These are phyloP conservation scores for Ypsolopha scabrella DNA, from an alignment of 2,888 invertebrate genomes.

Conservation along the genomic window DNA sequence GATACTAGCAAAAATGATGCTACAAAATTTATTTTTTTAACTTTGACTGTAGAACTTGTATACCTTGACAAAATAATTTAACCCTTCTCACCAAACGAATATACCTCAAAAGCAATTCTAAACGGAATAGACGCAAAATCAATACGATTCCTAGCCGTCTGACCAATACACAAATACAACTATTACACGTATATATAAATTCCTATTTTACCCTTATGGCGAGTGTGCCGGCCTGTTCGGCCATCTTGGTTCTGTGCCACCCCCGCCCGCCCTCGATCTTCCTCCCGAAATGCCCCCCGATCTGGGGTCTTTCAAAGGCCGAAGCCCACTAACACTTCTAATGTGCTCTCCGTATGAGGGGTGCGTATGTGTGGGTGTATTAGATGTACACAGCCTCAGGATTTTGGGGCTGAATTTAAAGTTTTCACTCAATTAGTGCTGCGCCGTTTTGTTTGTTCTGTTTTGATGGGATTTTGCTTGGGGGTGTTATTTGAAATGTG, in stretches of 20 bases:
- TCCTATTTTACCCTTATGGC: slow-evolving; percentile 69
- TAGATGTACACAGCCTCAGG: slow-evolving; percentile 5
- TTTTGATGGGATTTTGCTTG: not conserved
- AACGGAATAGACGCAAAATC: slow-evolving; percentile 24
- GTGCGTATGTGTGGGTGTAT: slow-evolving; percentile 7
- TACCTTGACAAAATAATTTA: no score
- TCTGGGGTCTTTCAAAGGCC: slow-evolving; percentile 65
- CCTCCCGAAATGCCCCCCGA: slow-evolving; percentile 64
- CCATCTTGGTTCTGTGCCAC: slow-evolving; percentile 61
- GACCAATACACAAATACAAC: slow-evolving; percentile 53
- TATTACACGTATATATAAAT: slow-evolving; percentile 46
- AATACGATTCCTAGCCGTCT: slow-evolving; percentile 37
- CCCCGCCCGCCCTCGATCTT: slow-evolving; percentile 57
- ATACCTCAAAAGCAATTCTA: slow-evolving; percentile 7
- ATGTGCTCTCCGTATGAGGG: slow-evolving; percentile 49
- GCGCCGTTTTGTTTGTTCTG: not conserved
- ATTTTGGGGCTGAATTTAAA: slow-evolving; percentile 1
- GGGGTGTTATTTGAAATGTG: not conserved
- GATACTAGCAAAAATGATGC: not conserved
- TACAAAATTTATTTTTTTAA: not conserved
- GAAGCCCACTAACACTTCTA: slow-evolving; percentile 64
- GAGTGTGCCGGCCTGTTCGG: slow-evolving; percentile 49
- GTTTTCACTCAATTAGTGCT: slow-evolving; percentile 1
- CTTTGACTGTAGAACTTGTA: no score
- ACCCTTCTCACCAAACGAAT: slow-evolving; percentile 1